These are phyloP conservation scores for Resseliella maxima DNA, from an alignment of 2,888 invertebrate species.

Conservation along the genomic window DNA sequence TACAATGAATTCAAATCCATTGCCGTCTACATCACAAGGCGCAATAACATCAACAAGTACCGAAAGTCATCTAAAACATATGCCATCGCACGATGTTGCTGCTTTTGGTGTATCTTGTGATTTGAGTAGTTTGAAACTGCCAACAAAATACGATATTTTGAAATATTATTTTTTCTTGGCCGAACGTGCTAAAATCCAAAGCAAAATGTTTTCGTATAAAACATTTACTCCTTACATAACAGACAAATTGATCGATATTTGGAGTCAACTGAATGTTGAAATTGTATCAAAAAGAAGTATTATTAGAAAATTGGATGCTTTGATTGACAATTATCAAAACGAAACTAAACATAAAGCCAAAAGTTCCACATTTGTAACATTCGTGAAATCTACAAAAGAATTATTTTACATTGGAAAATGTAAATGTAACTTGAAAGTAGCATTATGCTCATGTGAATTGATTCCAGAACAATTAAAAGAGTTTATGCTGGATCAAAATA, in stretches of 20 bases:
- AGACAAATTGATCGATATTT: slow-evolving; percentile 8
- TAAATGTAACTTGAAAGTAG: slow-evolving; percentile 35
- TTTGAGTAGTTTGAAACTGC: neutral
- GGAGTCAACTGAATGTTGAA: neutral
- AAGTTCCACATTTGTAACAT: neutral
- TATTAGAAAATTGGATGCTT: neutral
- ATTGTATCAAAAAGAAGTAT: neutral
- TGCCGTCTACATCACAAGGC: too few species aligned
- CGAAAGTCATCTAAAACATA: neutral
- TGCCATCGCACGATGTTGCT: neutral
- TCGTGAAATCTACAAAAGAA: slow-evolving; percentile 14
- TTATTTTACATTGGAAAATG: slow-evolving; percentile 49
- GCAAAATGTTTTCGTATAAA: neutral
- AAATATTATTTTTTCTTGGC: too few species aligned
- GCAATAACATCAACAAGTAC: slow-evolving; percentile 6
- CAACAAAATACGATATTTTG: neutral
- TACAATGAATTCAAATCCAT: neutral
- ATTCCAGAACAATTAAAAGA: slow-evolving; percentile 47
- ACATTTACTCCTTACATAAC: neutral
- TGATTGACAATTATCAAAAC: neutral
- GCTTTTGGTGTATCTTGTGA: slow-evolving; percentile 2
- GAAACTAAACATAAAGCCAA: neutral
- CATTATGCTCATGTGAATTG: slow-evolving; percentile 29
- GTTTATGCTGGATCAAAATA: slow-evolving; percentile 39
- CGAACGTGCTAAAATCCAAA: too few species aligned